Base-by-base conservation (phyloP, 2,888 invertebrate species). In the Torymus aiolomorphi region DNA sequence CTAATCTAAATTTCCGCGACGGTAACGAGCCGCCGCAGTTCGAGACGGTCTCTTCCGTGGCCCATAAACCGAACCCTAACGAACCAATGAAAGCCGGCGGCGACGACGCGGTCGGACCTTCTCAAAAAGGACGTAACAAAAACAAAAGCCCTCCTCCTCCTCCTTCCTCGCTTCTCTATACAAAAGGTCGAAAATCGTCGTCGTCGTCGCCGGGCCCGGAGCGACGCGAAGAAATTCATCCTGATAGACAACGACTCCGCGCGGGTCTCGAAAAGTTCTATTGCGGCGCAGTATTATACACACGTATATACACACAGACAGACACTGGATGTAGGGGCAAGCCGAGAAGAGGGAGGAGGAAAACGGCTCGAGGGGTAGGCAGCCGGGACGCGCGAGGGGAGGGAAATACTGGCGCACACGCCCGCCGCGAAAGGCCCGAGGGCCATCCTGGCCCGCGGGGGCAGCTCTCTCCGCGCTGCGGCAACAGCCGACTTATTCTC, bases 371-470 rank as follows among this genome's bases (percentile, higher is more conserved):
- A 2, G 49, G 74, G 74, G 24, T 24, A 24, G 49, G 4, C 24
- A 67, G 51, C 51, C 56, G 31, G 31, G 12, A 3, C 16, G 42
- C 13, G 49, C 11, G 52, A 54, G 67, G 16, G 57, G n/a, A 42
- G 81, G 83, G 85, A 85, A 87, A 85, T 85, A 86, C 85, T 81
- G 86, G 31, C 2, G 8, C 31, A 8, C 31, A 8, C 31, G 31
- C 31, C 31, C 31, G 31, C 31, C 54, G 66, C 79, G 86, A 86
- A 85, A 83, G 81, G 85, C 87, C 86, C 77, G 82, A 76, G 86
- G 88, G 83, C 82, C 80, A 75, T 86, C 89, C 83, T 69, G 70
- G 80, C 86, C 89, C 86, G 83, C 85, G 87, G 87, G 87, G 85
- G 86, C 71, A 70, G 65, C 59, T 31, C 24, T 24, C 24, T 3